These are phyloP conservation scores for Orthonyx spaldingii DNA, from an alignment of 2,113 vertebrate species.

Conservation along the genomic window DNA sequence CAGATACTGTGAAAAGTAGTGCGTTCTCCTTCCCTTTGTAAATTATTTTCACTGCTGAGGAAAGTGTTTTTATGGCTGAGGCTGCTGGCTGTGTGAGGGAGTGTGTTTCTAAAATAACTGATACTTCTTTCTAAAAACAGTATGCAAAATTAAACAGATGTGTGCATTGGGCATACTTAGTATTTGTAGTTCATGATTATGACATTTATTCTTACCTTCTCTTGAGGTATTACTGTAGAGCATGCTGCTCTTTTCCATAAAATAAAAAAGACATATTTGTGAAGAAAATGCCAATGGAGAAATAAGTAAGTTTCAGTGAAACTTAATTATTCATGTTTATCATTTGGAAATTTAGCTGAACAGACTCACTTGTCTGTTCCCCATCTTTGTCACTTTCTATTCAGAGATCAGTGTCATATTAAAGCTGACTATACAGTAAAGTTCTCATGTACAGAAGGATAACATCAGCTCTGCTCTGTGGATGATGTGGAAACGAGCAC, in stretches of 20 bases:
- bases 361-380: not conserved
- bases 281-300: not conserved
- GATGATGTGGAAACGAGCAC: not conserved
- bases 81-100: not conserved
- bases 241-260: not conserved
- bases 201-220: not conserved
- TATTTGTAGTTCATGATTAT: not conserved
- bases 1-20: not conserved
- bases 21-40: not conserved
- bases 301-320: not conserved
- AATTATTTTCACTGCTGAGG: not conserved
- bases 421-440: not conserved
- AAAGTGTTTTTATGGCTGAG: not conserved
- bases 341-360: not conserved
- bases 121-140: not conserved
- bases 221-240: not conserved
- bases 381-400: rapidly evolving
- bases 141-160: not conserved
- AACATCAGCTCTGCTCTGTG: not conserved
- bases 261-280: not conserved
- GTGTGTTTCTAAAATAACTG: not conserved
- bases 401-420: not conserved
- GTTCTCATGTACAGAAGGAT: not conserved
- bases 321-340: not conserved
- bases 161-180: not conserved